Evolutionary conservation across 2,888 invertebrate genomes (phyloP), one percentile per base, ranked within the genome.

Genomic region (Scaptomyza parva): DNA sequence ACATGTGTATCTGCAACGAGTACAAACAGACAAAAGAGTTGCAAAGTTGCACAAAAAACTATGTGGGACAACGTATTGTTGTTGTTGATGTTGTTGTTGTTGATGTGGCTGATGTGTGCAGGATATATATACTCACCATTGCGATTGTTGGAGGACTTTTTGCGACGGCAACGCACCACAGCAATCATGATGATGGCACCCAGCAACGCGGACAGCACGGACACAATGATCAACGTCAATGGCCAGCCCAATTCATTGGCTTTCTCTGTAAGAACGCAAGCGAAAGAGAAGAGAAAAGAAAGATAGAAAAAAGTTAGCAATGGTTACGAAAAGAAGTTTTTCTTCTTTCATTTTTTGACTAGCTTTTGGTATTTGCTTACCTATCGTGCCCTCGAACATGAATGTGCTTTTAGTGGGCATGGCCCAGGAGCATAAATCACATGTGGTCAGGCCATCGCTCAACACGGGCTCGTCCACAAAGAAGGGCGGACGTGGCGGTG

Each of bases 341-440:
- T n/a, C n/a, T n/a, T n/a, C n/a, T n/a, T n/a, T n/a, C n/a, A 0
- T 6, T 17, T 6, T 24, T n/a, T 17, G 7, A 12, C 1, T 45
- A 26, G 1, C 2, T 20, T 3, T 8, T 12, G 39, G 24, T 43
- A 54, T 33, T n/a, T 22, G 30, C 93, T 92, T 88, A 94, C 94
- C 94, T 89, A 93, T 92, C 78, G 94, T 93, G 70, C 93, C 93
- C 88, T 94, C 94, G 63, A 93, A 92, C 73, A 92, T 93, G 90
- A 92, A 93, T 61, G 92, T 92, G 89, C 92, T 92, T 90, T 93
- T 93, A 51, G 91, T 91, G 93, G 93, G 93, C 94, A 93, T 91
- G 73, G 95, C 95, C 95, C 95, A 95, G 74, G 94, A 93, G 91
- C 95, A 95, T 78, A 95, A 93, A 92, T 95, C 95, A 91, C 95